phyloP scores from a whole-genome alignment of 2,888 invertebrate genomes.

The Mythimna pallens region DNA sequence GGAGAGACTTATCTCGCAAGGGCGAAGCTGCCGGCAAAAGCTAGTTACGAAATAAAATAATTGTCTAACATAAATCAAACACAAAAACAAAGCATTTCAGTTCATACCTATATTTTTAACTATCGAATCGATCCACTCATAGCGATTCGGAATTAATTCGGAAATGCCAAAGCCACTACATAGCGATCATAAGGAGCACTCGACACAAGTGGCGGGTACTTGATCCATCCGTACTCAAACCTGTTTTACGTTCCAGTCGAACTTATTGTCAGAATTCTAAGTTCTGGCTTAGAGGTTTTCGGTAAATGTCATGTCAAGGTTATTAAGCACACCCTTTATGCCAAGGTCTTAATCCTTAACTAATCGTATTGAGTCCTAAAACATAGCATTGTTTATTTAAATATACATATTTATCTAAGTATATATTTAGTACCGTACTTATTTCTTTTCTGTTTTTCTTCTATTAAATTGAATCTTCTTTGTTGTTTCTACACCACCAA shows the following conservation, averaged over 20 bases:
- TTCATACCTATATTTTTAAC: slow-evolving; percentile 42
- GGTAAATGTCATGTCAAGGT: slow-evolving; percentile 20
- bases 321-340: not conserved
- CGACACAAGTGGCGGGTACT: slow-evolving; percentile 64
- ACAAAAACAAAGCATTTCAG: slow-evolving; percentile 32
- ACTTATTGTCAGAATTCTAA: slow-evolving; percentile 54
- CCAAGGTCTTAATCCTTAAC: not conserved
- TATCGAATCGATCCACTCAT: slow-evolving; percentile 51
- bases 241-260: slow-evolving; percentile 55
- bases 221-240: slow-evolving; percentile 70
- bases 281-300: slow-evolving; percentile 15
- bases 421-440: too few relatives aligned
- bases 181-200: slow-evolving; percentile 67
- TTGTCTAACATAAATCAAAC: not conserved
- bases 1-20: too few relatives aligned
- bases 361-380: not conserved
- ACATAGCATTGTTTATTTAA: not conserved
- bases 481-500: too few relatives aligned
- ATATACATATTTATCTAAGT: too few relatives aligned
- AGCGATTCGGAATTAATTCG: slow-evolving; percentile 55
- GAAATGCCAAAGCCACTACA: slow-evolving; percentile 58
- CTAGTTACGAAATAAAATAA: not conserved
- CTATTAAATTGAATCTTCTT: too few relatives aligned
- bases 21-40: too few relatives aligned
- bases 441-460: too few relatives aligned